phyloP scores from a whole-genome alignment of 2,888 invertebrate species.

The Panorpa germanica region DNA sequence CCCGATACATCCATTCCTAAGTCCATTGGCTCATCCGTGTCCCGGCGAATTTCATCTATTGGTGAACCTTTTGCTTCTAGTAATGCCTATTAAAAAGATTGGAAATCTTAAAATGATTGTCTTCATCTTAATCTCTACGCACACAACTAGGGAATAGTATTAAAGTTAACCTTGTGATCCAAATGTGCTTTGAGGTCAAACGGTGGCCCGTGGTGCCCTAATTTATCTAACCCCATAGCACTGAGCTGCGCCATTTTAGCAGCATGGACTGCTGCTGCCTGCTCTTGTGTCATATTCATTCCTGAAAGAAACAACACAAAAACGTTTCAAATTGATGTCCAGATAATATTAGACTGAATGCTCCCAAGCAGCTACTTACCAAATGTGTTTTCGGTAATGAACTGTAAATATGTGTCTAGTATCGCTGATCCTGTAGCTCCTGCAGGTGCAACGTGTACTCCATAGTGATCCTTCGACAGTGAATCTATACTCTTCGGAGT shows the following conservation, averaged over 20 bases:
- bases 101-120: too few species aligned
- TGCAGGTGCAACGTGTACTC: constrained; percentile 47
- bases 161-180: constrained; percentile 1
- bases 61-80: too few species aligned
- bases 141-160: too few species aligned
- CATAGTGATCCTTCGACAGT: constrained; percentile 35
- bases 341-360: constrained; percentile 1
- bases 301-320: constrained; percentile 15
- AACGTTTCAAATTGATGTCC: background rate
- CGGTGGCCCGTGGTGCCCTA: constrained; percentile 23
- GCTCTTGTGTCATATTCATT: constrained; percentile 43
- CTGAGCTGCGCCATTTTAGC: constrained; percentile 62
- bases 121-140: constrained; percentile 8
- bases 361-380: constrained; percentile 25
- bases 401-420: constrained; percentile 73
- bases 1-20: constrained; percentile 15
- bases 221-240: constrained; percentile 38
- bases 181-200: constrained; percentile 23
- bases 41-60: constrained; percentile 20
- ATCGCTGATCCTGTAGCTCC: constrained; percentile 58
- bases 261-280: constrained; percentile 54
- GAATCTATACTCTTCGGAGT: constrained; percentile 46
- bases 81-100: too few species aligned
- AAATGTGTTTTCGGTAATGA: constrained; percentile 68
- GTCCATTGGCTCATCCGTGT: constrained; percentile 24